Evolutionary conservation across 2,888 invertebrate species (phyloP).

Genomic region (Anorthoa munda): DNA sequence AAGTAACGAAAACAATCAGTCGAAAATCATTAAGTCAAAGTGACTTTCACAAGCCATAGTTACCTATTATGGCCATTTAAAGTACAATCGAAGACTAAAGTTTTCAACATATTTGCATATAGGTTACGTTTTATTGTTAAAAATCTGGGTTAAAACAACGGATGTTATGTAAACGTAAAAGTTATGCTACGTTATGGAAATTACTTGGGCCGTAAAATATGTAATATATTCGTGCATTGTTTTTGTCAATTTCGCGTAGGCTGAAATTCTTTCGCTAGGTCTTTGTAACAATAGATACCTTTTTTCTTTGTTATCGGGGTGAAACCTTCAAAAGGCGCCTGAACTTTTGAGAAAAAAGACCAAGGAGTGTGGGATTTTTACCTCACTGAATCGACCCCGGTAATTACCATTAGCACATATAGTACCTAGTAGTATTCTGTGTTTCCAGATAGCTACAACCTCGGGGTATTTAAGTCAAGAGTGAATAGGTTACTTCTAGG

Average conservation of each 20-base stretch:
- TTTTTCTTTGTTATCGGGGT: too few relatives aligned
- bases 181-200: slow-evolving; percentile 53
- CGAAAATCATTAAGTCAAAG: slow-evolving; percentile 58
- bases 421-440: too few relatives aligned
- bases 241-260: slow-evolving; percentile 18
- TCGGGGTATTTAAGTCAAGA: too few relatives aligned
- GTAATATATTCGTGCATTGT: slow-evolving; percentile 28
- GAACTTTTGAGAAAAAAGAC: too few relatives aligned
- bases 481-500: too few relatives aligned
- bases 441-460: too few relatives aligned
- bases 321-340: too few relatives aligned
- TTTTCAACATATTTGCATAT: slow-evolving; percentile 45
- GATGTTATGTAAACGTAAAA: slow-evolving; percentile 46
- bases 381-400: too few relatives aligned
- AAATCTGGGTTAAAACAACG: slow-evolving; percentile 46
- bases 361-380: too few relatives aligned
- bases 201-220: slow-evolving; percentile 16
- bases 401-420: too few relatives aligned
- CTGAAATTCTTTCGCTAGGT: background rate
- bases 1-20: slow-evolving; percentile 65
- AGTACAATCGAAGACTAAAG: slow-evolving; percentile 47
- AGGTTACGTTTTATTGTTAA: slow-evolving; percentile 47
- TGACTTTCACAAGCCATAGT: slow-evolving; percentile 59
- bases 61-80: slow-evolving; percentile 41
- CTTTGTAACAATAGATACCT: too few relatives aligned